phyloP scores from a whole-genome alignment of 2,113 vertebrate genomes.

The Shinisaurus crocodilurus region DNA sequence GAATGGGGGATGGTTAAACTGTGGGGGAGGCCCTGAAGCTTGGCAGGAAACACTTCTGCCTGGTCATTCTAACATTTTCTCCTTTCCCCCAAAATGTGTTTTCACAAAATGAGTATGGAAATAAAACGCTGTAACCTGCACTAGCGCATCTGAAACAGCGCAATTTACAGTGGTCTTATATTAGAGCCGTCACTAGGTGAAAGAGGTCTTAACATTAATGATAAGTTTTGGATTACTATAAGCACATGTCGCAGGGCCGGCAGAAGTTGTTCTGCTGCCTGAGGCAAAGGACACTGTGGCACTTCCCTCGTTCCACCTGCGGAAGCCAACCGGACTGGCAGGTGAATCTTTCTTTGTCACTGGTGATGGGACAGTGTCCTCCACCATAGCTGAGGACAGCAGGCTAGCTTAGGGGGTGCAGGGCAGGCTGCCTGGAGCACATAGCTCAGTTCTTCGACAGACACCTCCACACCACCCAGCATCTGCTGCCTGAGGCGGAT shows the following conservation, averaged over 20 bases:
- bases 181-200: not conserved
- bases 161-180: not conserved
- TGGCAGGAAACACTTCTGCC: not conserved
- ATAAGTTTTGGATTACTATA: not conserved
- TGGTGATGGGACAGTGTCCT: no score
- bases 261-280: no score
- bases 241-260: not conserved
- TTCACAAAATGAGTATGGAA: not conserved
- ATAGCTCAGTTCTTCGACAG: no score
- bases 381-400: no score
- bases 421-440: no score
- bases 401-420: no score
- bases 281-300: no score
- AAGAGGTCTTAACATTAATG: not conserved
- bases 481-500: no score
- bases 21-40: not conserved
- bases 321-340: no score
- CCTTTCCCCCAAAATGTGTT: not conserved
- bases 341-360: no score
- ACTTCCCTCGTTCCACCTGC: no score
- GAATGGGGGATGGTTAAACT: not conserved
- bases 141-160: not conserved
- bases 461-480: no score
- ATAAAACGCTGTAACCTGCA: not conserved
- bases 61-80: not conserved